Evolutionary conservation across 35 echinoderm and acorn worm species (phyloP), one percentile per base, ranked within the genome.

Genomic region (Heliocidaris tuberculata): DNA sequence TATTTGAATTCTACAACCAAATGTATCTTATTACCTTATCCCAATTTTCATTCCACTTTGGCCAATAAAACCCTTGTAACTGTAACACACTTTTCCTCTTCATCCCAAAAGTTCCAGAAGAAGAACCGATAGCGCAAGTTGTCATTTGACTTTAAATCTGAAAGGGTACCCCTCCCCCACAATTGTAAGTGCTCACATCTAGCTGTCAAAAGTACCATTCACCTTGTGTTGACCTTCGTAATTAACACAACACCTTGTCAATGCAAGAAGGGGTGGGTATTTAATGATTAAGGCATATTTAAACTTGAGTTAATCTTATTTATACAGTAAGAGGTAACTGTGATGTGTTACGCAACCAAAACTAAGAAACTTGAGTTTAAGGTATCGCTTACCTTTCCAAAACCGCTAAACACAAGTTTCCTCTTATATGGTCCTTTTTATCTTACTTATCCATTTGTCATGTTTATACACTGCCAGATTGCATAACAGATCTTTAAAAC

Each of bases 271-370:
- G 24, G 24, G 65, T 78, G 19, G 65, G 65, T 78, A n/a, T 78
- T 78, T n/a, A 78, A 78, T n/a, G 17, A 24, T 78, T 78, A 78
- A 0, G 21, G 21, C 6, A 78, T 78, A n/a, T n/a, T 27, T n/a
- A 78, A 78, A 78, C 65, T 42, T 78, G 65, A 78, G 8, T 78
- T 78, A 78, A 78, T 78, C 65, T 78, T 78, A n/a, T n/a, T 78
- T 78, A 78, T 27, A 78, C 65, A 27, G 21, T 27, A 78, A 78
- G 17, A 24, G 21, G 17, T 3, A 78, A 78, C 65, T 78, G 21
- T 78, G 27, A n/a, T n/a, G 27, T 7, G 27, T 78, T 78, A 78
- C 2, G 21, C 65, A 78, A 78, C 65, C 19, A 78, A 78, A 24
- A 78, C 19, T 78, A 78, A n/a, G 65, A 78, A 78, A 78, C 65